A percentile compares a stretch with the other conserved stretches of the same genome.
Conservation (phyloP, 2,888 invertebrate genomes). For the Eristalinus aeneus region DNA sequence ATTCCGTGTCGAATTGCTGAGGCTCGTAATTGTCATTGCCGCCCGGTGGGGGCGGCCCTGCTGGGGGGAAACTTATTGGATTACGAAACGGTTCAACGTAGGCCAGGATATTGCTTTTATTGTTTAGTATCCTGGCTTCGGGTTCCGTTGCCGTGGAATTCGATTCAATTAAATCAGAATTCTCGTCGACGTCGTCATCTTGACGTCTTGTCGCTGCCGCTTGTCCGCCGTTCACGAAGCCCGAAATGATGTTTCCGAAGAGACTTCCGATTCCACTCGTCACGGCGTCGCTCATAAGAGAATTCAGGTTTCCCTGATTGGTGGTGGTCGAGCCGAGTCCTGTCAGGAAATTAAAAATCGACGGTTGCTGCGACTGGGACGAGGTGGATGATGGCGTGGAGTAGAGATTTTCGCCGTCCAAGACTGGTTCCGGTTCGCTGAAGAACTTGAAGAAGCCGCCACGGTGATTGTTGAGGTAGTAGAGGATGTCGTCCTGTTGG, state of each 20-base stretch:
- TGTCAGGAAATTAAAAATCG: conserved; percentile 73
- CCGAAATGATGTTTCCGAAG: conserved; percentile 77
- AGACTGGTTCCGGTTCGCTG: conserved; percentile 81
- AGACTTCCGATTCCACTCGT: conserved; percentile 78
- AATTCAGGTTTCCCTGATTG: conserved; percentile 70
- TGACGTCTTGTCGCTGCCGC: conserved; percentile 51
- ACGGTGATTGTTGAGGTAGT: conserved; percentile 92
- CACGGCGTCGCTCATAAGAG: conserved; percentile 73
- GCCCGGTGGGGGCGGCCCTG: not conserved
- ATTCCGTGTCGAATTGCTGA: conserved; percentile 58
- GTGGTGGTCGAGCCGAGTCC: conserved; percentile 72
- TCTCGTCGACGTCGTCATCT: conserved; percentile 74
- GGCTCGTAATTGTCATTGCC: conserved; percentile 54
- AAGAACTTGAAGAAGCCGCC: conserved; percentile 93
- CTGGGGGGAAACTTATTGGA: conserved; percentile 62
- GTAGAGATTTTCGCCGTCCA: conserved; percentile 16
- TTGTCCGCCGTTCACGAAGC: conserved; percentile 74
- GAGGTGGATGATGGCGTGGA: not conserved
- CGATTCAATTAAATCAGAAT: conserved; percentile 74
- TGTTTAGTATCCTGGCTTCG: conserved; percentile 50
- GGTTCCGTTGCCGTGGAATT: conserved; percentile 41
- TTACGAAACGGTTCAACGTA: conserved; percentile 36
- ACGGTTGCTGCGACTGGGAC: conserved; percentile 41
- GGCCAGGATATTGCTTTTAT: conserved; percentile 65
- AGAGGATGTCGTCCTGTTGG: conserved; percentile 85